Evolutionary conservation across 2,113 vertebrate species (phyloP).

Genomic region (Psephotus haematonotus): DNA sequence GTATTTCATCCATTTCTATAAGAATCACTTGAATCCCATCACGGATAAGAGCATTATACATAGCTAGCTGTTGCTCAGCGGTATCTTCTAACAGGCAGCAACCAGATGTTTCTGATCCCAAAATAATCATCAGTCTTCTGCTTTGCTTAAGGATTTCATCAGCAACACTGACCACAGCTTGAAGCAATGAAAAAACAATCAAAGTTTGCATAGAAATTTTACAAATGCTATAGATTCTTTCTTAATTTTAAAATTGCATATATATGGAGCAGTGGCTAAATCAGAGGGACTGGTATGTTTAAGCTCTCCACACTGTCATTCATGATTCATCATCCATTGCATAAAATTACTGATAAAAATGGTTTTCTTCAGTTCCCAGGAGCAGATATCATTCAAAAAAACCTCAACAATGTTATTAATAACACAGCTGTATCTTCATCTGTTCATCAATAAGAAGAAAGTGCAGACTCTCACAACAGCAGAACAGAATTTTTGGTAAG

Average conservation of each 20-base stretch:
- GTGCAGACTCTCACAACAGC: neutral
- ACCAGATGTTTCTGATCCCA: constrained; percentile 47
- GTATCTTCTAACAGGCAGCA: constrained; percentile 46
- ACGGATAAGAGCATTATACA: constrained; percentile 82
- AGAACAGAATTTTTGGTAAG: neutral
- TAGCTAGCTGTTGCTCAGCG: constrained; percentile 76
- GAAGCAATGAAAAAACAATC: neutral
- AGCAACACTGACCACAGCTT: constrained; percentile 80
- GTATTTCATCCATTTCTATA: constrained; percentile 83
- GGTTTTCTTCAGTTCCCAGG: neutral
- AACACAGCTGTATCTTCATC: neutral
- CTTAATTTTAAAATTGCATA: neutral
- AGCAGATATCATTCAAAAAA: neutral
- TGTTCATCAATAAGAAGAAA: neutral
- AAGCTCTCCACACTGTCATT: neutral
- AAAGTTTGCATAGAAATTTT: neutral
- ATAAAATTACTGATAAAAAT: neutral
- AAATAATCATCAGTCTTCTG: constrained; percentile 82
- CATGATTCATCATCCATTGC: neutral
- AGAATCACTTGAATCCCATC: constrained; percentile 82
- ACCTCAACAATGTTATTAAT: neutral
- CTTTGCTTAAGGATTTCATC: constrained; percentile 82
- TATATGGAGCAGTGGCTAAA: neutral
- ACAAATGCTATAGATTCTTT: neutral
- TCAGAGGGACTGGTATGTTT: neutral